These are phyloP conservation scores for Macrobrachium rosenbergii DNA, from an alignment of 1,140 invertebrate species.

Conservation along the genomic window DNA sequence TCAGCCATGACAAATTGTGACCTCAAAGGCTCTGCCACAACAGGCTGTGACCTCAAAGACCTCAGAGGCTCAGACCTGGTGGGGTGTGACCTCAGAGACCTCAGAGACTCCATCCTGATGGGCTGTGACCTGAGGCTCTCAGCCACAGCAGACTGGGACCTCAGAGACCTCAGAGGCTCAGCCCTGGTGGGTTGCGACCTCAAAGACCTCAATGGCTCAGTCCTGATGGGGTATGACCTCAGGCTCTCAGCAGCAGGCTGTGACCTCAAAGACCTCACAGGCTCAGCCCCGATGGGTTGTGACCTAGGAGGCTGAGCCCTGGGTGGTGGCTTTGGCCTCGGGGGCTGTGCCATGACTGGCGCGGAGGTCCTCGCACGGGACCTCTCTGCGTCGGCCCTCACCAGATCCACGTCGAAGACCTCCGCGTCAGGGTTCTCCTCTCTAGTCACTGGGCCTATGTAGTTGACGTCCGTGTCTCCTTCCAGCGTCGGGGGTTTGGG, in stretches of 20 bases:
- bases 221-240: no score
- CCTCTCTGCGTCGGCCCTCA: neutral
- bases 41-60: neutral
- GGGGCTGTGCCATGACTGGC: neutral
- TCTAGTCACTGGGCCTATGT: neutral
- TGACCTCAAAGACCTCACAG: neutral
- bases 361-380: neutral
- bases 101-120: neutral
- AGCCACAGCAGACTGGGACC: neutral
- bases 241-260: no score
- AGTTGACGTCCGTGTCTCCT: slow-evolving; percentile 1
- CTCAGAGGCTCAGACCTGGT: slow-evolving; percentile 2
- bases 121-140: neutral
- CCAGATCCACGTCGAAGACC: neutral
- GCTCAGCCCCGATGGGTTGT: neutral
- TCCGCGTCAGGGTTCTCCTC: neutral
- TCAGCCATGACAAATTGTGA: no score
- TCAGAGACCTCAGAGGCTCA: neutral
- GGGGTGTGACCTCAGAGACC: neutral
- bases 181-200: neutral
- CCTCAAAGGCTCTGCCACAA: no score
- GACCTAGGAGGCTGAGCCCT: neutral
- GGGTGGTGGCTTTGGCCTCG: neutral
- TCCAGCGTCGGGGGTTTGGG: neutral
- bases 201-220: neutral